Evolutionary conservation across 2,797 vertebrate species (phyloP), one percentile per base, ranked within the genome.

Genomic region (Chelon auratus): DNA sequence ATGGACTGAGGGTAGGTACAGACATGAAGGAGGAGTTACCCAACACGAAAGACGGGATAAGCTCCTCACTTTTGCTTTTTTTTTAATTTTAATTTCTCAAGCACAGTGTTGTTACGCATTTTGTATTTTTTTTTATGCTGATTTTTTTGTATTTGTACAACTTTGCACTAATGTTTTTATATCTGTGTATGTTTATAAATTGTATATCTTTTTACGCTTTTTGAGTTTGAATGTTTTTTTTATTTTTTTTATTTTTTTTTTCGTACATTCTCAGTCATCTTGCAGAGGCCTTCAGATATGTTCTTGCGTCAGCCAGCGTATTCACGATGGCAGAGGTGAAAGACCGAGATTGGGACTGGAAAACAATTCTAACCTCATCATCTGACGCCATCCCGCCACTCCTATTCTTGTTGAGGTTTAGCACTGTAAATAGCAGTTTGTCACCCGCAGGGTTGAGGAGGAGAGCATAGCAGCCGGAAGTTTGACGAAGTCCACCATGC

Each of bases 131-230:
- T 22, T 22, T 22, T 22, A 86, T 86, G 80, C 77, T 79, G 82
- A 80, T 82, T 43, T 82, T 80, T 84, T 87, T 81, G 52, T 82
- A 76, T 90, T 84, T 88, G 65, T 88, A 86, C 84, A 85, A 87
- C 85, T 92, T 94, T 94, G 93, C 93, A 94, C 93, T 94, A 94
- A 93, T 92, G 88, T 91, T 84, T 84, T 80, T 84, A 54, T 87
- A 85, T 81, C 54, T 2, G 47, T 72, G 60, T 83, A 56, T 75
- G 67, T 88, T 61, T 62, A 51, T 75, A 62, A 48, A 82, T 74
- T 87, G 72, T 77, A 51, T 76, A 71, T 77, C 47, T 81, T 77
- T 78, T 50, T 24, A 22, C 30, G 30, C 30, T 33, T 33, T 33
- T 33, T 33, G 30, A 1, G 30, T 33, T 33, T 33, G 30, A 33